Conservation (phyloP, 2,797 vertebrate genomes). For the Manis javanica region DNA sequence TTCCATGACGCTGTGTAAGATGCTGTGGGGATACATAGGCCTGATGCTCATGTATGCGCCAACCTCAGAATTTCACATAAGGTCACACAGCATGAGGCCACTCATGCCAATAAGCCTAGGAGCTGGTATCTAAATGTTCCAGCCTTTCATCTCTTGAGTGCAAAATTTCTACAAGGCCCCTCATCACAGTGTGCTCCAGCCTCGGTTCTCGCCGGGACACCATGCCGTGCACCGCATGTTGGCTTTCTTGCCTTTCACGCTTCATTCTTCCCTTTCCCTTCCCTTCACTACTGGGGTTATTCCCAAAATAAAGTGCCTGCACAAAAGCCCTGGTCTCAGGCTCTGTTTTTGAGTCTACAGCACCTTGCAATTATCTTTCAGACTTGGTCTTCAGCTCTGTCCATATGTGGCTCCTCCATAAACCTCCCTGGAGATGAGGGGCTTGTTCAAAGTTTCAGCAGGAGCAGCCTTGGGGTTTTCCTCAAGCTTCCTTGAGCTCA, state of each 20-base stretch:
- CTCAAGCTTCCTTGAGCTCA: background rate
- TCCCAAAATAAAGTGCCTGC: background rate
- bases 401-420: background rate
- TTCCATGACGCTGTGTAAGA: background rate
- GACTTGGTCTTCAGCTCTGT: accelerated
- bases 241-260: background rate
- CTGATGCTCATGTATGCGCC: accelerated
- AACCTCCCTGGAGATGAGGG: background rate
- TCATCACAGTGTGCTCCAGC: accelerated
- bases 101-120: accelerated
- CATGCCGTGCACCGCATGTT: accelerated
- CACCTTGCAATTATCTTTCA: accelerated
- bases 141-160: background rate
- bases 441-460: background rate
- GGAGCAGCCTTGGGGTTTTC: background rate
- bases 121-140: background rate
- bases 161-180: background rate
- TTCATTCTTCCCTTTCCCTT: background rate
- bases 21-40: background rate
- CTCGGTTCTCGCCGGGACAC: background rate
- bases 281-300: accelerated
- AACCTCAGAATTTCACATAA: background rate
- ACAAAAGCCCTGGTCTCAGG: accelerated
- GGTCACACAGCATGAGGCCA: background rate
- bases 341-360: background rate